Evolutionary conservation across 2,888 invertebrate species (phyloP).

Genomic region (Hermodice carunculata): DNA sequence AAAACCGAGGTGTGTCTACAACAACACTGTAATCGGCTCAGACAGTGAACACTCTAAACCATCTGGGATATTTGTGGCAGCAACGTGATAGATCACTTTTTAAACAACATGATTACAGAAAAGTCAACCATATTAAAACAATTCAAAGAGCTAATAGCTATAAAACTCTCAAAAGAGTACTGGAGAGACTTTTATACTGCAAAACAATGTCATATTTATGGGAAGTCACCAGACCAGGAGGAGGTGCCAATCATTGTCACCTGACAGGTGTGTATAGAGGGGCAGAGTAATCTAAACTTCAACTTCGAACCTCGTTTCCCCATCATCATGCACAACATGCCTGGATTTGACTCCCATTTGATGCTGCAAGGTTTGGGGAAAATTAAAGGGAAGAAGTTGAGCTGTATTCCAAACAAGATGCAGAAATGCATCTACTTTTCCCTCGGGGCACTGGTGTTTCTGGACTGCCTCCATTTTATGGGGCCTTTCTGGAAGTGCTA

Average conservation of each 20-base stretch:
- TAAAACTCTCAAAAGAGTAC: neutral
- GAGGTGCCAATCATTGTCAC: too few relatives aligned
- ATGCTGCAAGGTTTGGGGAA: neutral
- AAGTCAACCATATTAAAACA: neutral
- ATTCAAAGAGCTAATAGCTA: neutral
- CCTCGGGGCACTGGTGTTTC: slow-evolving; percentile 41
- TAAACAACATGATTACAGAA: neutral
- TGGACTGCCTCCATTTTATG: slow-evolving; percentile 38
- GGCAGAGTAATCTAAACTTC: too few relatives aligned
- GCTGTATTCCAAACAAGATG: slow-evolving; percentile 40
- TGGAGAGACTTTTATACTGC: neutral
- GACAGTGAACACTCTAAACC: neutral
- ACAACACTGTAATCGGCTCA: neutral
- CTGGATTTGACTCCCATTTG: neutral
- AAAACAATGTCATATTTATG: too few relatives aligned
- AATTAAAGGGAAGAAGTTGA: slow-evolving; percentile 1
- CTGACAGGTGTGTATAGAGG: too few relatives aligned
- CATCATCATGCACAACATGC: too few relatives aligned
- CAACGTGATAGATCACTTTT: neutral
- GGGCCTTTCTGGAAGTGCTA: too few relatives aligned
- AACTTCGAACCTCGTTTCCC: too few relatives aligned
- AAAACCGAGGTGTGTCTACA: neutral
- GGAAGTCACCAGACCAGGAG: too few relatives aligned
- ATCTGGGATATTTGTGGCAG: neutral
- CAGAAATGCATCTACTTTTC: slow-evolving; percentile 42